Percentiles rank a stretch among this genome's conserved stretches.
These are phyloP conservation scores for Zoanthus sociatus DNA, from an alignment of 92 coral and sea anemone genomes.

Conservation along the genomic window DNA sequence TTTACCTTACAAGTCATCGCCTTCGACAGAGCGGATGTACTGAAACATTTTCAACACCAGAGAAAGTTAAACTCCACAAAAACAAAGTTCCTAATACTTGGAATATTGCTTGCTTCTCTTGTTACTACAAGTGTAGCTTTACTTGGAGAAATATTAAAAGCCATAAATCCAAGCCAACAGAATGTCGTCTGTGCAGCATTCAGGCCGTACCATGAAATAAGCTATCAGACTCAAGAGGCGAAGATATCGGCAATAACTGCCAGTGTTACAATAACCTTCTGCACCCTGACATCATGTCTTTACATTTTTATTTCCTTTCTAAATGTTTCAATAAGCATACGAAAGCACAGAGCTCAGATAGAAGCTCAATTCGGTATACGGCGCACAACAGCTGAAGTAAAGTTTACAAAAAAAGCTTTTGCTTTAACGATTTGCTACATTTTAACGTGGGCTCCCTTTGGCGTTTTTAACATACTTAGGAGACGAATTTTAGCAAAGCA, in stretches of 20 bases:
- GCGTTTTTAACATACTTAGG: not conserved
- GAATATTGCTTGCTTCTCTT: slow-evolving; percentile 23
- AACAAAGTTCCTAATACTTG: not conserved
- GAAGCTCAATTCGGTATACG: slow-evolving; percentile 21
- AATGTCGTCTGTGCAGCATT: not conserved
- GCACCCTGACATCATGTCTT: not conserved
- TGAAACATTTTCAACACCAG: slow-evolving; percentile 43
- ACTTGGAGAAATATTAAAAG: not conserved
- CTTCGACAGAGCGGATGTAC: slow-evolving; percentile 40
- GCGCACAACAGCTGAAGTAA: slow-evolving; percentile 35
- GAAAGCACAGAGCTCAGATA: slow-evolving; percentile 31
- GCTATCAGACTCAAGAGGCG: not conserved
- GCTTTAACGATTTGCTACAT: slow-evolving; percentile 14
- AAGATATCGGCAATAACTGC: not conserved
- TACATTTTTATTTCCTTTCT: not conserved
- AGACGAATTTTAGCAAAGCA: not conserved
- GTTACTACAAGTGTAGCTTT: not conserved
- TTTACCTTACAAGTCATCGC: slow-evolving; percentile 34
- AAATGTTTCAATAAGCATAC: slow-evolving; percentile 29
- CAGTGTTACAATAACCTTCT: not conserved
- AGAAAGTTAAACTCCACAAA: slow-evolving; percentile 25
- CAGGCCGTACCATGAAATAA: not conserved
- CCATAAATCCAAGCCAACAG: not conserved
- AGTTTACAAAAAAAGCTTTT: slow-evolving; percentile 25
- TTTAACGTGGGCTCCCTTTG: slow-evolving; percentile 11